Evolutionary conservation across 2,888 invertebrate genomes (phyloP).

Genomic region (Mythimna pallens): DNA sequence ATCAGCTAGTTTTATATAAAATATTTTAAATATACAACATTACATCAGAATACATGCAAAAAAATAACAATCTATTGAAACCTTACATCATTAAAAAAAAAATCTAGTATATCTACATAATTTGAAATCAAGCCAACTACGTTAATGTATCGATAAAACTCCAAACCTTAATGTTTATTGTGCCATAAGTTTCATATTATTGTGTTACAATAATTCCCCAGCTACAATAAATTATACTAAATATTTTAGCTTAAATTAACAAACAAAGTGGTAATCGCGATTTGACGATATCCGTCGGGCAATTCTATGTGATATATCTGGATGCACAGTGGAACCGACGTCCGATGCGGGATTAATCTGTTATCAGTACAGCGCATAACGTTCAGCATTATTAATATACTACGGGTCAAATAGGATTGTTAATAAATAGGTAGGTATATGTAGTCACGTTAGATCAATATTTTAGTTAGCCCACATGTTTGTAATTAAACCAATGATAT

Average conservation of each 20-base stretch:
- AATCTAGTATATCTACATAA: neutral
- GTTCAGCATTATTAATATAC: constrained; percentile 46
- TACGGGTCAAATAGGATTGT: constrained; percentile 40
- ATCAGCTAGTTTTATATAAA: no score
- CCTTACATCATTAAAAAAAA: neutral
- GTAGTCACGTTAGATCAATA: neutral
- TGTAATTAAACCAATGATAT: neutral
- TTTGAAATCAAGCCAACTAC: neutral
- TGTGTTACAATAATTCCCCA: constrained; percentile 4
- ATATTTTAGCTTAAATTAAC: constrained; percentile 38
- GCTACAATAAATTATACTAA: neutral
- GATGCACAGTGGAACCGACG: constrained; percentile 35
- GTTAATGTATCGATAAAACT: neutral
- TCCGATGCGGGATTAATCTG: constrained; percentile 63
- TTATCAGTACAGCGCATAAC: constrained; percentile 58
- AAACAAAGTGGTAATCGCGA: constrained; percentile 41
- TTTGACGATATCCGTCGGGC: constrained; percentile 31
- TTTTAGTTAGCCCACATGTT: neutral
- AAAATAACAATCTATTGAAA: neutral
- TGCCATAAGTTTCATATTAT: neutral
- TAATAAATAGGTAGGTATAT: constrained; percentile 5
- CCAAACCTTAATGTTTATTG: neutral
- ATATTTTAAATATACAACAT: neutral
- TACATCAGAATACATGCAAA: no score
- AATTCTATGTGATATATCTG: constrained; percentile 40